Percentiles rank a stretch among this genome's conserved stretches.
Conservation (phyloP, 2,888 invertebrate genomes). For the Watsonalla binaria region DNA sequence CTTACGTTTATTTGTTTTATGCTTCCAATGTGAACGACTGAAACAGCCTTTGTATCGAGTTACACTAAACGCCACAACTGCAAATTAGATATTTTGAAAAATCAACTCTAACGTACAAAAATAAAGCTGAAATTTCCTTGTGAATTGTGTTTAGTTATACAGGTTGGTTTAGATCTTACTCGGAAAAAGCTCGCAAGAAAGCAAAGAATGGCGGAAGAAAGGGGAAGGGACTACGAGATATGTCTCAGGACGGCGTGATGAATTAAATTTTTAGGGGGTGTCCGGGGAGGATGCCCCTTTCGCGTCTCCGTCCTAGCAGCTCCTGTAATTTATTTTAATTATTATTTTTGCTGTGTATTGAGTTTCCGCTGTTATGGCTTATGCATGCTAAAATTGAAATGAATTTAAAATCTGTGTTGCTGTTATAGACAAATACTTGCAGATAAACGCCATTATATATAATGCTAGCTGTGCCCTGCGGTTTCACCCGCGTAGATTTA, state of each 20-base stretch:
- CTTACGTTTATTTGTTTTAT: conserved; percentile 76
- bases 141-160: conserved; percentile 29
- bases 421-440: no score
- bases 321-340: conserved; percentile 72
- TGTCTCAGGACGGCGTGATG: conserved; percentile 74
- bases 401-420: no score
- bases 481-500: no score
- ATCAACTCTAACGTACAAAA: rapidly evolving
- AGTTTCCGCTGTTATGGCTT: conserved; percentile 6
- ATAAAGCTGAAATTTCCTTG: conserved; percentile 25
- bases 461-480: no score
- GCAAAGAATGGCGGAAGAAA: conserved; percentile 75
- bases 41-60: conserved; percentile 61
- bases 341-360: conserved; percentile 46
- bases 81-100: conserved; percentile 5
- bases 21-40: conserved; percentile 72
- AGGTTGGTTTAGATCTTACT: conserved; percentile 45
- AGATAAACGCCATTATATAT: not conserved
- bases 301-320: conserved; percentile 68
- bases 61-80: conserved; percentile 33
- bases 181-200: conserved; percentile 76
- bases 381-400: no score
- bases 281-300: conserved; percentile 62
- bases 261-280: conserved; percentile 78
- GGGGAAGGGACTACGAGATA: conserved; percentile 74